Percentiles rank a stretch among this genome's conserved stretches.
These are phyloP conservation scores for Epinotia nisella DNA, from an alignment of 2,888 invertebrate species.

Conservation along the genomic window DNA sequence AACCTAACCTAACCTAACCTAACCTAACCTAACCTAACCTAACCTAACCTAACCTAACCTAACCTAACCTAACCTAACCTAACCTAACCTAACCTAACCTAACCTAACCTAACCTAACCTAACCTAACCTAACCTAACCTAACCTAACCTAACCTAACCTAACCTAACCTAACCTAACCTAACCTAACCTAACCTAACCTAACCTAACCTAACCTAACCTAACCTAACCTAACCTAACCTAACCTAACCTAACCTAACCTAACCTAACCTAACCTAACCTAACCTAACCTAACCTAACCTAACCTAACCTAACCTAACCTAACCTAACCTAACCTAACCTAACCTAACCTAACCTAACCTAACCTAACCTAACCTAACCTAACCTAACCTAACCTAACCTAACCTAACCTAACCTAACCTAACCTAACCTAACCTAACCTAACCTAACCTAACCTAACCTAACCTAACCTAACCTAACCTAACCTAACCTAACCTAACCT, in stretches of 20 bases:
- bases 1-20: conserved; percentile 34
- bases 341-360: conserved; percentile 44
- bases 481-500: conserved; percentile 45
- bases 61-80: conserved; percentile 33
- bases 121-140: conserved; percentile 33
- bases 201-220: conserved; percentile 29
- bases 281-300: conserved; percentile 44
- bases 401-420: conserved; percentile 41
- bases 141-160: conserved; percentile 22
- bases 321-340: conserved; percentile 44
- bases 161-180: conserved; percentile 22
- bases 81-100: conserved; percentile 26
- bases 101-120: conserved; percentile 34
- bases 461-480: conserved; percentile 45
- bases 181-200: conserved; percentile 31
- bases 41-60: conserved; percentile 36
- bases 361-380: conserved; percentile 44
- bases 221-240: conserved; percentile 41
- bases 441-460: conserved; percentile 43
- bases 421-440: conserved; percentile 43
- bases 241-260: conserved; percentile 41
- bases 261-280: conserved; percentile 46
- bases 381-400: conserved; percentile 38
- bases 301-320: conserved; percentile 43
- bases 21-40: conserved; percentile 34